Evolutionary conservation across 2,113 vertebrate genomes (phyloP).

Genomic region (Melozone crissalis): DNA sequence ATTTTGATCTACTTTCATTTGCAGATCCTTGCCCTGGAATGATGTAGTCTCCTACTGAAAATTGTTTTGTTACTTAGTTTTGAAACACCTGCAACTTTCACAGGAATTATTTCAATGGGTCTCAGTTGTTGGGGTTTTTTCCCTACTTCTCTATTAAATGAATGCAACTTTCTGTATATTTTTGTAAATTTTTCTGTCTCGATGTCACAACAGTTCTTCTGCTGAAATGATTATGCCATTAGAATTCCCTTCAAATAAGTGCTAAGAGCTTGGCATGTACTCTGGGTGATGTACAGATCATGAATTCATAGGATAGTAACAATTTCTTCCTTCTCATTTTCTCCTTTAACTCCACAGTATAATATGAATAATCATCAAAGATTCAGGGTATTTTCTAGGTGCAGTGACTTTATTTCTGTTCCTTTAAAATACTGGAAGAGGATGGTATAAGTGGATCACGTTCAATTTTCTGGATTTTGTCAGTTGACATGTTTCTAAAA

Average conservation of each 20-base stretch:
- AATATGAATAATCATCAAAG: background rate
- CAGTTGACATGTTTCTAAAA: background rate
- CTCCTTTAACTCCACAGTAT: background rate
- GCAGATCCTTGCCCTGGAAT: conserved; percentile 3
- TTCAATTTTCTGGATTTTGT: background rate
- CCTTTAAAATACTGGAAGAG: background rate
- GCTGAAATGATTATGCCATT: background rate
- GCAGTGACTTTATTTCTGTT: background rate
- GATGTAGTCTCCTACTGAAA: background rate
- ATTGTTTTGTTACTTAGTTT: background rate
- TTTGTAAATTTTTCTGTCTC: background rate
- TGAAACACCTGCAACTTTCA: background rate
- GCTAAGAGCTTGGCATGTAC: background rate
- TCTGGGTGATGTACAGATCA: background rate
- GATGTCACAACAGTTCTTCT: background rate
- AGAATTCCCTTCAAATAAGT: conserved; percentile 5
- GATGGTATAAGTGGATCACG: background rate
- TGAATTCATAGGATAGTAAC: background rate
- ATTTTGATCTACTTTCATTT: background rate
- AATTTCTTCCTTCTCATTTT: background rate
- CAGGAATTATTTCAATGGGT: background rate
- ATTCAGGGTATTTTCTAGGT: background rate
- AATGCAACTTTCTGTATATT: background rate
- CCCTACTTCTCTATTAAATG: background rate
- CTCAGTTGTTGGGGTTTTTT: fast-evolving